phyloP scores from a whole-genome alignment of 1,140 invertebrate genomes.

The Tetramorium parvispinum region DNA sequence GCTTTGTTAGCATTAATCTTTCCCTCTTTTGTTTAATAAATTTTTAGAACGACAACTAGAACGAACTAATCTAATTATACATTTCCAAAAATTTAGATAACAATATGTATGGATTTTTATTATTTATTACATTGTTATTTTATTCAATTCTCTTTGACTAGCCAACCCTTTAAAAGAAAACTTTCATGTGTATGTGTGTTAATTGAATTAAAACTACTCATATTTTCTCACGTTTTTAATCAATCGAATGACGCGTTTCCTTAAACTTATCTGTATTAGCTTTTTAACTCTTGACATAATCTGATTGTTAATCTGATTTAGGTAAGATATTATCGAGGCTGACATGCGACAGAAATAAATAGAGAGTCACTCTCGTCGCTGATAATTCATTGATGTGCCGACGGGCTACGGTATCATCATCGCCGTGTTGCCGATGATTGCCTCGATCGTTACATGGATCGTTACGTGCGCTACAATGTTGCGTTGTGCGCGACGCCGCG shows the following conservation, averaged over 20 bases:
- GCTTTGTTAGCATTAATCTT: background rate
- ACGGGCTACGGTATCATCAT: background rate
- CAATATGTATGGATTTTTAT: background rate
- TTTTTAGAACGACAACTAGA: background rate
- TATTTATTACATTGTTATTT: background rate
- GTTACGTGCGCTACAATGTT: constrained; percentile 16
- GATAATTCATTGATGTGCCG: constrained; percentile 40
- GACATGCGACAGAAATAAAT: background rate
- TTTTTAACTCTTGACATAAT: background rate
- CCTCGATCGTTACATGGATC: constrained; percentile 41
- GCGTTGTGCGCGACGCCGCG: constrained; percentile 3
- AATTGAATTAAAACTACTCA: background rate
- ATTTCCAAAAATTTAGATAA: background rate
- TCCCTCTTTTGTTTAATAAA: background rate
- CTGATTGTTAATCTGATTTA: constrained; percentile 7
- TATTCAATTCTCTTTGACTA: background rate
- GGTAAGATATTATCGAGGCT: background rate
- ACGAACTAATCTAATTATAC: background rate
- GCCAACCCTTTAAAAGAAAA: background rate
- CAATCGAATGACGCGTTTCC: background rate
- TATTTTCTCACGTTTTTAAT: background rate
- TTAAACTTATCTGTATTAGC: background rate
- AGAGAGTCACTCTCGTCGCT: background rate
- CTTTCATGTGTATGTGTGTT: background rate
- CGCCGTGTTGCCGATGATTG: constrained; percentile 37